Evolutionary conservation across 1,140 invertebrate genomes (phyloP).

Genomic region (Procambarus virginalis): DNA sequence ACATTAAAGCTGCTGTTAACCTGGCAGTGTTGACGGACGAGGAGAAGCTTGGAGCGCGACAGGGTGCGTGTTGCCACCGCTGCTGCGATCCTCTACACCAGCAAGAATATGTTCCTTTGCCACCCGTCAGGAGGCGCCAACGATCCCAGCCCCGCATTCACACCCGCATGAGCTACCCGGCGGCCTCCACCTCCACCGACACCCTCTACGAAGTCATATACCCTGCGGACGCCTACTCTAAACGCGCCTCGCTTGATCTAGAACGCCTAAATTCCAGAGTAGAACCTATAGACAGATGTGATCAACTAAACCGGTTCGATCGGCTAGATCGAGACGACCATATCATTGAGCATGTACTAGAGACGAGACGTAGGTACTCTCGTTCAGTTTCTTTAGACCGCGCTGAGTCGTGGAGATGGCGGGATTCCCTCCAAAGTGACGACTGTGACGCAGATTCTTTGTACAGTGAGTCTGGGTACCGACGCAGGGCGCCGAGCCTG

Average conservation of each 20-base stretch:
- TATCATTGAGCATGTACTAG: not conserved
- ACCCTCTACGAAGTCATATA: conserved; percentile 68
- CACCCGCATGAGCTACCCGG: conserved; percentile 49
- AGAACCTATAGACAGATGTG: conserved; percentile 22
- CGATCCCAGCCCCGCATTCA: conserved; percentile 34
- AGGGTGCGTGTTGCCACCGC: conserved; percentile 52
- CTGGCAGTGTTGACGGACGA: conserved; percentile 62
- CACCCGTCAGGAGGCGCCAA: conserved; percentile 47
- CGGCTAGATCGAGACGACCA: conserved; percentile 29
- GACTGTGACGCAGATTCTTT: conserved; percentile 48
- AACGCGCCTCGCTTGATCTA: conserved; percentile 66
- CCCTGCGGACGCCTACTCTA: conserved; percentile 50
- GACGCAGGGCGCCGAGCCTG: conserved; percentile 36
- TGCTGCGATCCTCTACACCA: conserved; percentile 36
- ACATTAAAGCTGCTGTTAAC: not conserved
- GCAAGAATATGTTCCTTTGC: not conserved
- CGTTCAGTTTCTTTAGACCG: conserved; percentile 68
- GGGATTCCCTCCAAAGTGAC: conserved; percentile 45
- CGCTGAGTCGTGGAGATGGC: conserved; percentile 65
- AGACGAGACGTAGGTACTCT: conserved; percentile 49
- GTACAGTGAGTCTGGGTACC: conserved; percentile 20
- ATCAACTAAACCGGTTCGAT: conserved; percentile 7
- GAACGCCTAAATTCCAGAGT: conserved; percentile 54
- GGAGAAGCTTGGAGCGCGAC: conserved; percentile 60
- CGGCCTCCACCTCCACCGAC: conserved; percentile 23